Percentiles rank a stretch among this genome's conserved stretches.
These are phyloP conservation scores for Florisuga fusca DNA, from an alignment of 2,797 vertebrate species.

Conservation along the genomic window DNA sequence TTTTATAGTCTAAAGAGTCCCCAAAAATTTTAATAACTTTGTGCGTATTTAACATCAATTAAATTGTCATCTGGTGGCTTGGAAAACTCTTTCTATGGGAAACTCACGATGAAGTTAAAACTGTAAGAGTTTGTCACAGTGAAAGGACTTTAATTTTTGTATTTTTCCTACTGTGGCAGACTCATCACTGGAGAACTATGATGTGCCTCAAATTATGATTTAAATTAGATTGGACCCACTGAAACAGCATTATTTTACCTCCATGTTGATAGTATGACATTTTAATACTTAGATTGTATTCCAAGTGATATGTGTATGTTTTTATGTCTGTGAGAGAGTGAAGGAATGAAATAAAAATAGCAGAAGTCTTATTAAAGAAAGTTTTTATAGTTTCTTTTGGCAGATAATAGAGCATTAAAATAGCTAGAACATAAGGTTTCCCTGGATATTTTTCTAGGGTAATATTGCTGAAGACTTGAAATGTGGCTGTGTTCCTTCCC, in stretches of 20 bases:
- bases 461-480: not conserved
- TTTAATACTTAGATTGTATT: not conserved
- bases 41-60: conserved; percentile 19
- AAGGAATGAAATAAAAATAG: not conserved
- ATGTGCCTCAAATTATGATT: not conserved
- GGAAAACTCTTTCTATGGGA: too few relatives aligned
- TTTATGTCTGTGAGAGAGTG: not conserved
- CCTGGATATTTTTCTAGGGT: not conserved
- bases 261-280: not conserved
- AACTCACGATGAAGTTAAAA: not conserved
- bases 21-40: not conserved
- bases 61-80: not conserved
- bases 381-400: not conserved
- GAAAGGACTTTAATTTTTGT: not conserved
- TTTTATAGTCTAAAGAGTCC: not conserved
- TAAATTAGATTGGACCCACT: not conserved
- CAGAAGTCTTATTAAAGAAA: not conserved
- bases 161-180: not conserved
- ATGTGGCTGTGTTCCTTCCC: not conserved
- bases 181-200: not conserved
- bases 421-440: not conserved
- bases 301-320: not conserved
- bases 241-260: not conserved
- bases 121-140: not conserved
- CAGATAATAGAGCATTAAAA: not conserved